phyloP scores from a whole-genome alignment of 2,113 vertebrate genomes.

The Monopterus albus region DNA sequence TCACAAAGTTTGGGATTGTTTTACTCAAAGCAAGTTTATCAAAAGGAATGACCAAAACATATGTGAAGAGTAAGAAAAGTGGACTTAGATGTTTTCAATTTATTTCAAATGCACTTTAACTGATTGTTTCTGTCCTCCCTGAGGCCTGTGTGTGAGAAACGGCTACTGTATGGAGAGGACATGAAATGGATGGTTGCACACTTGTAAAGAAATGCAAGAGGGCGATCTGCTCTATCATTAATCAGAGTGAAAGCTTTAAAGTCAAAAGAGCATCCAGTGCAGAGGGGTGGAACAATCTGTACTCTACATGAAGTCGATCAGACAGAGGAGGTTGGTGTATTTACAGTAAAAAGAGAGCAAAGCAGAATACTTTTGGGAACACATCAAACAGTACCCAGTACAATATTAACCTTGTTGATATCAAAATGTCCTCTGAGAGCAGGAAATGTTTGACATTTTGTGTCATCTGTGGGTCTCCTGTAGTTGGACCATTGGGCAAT shows the following conservation, averaged over 20 bases:
- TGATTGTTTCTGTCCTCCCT: constrained; percentile 46
- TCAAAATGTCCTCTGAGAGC: constrained; percentile 21
- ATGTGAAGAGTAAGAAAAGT: constrained; percentile 15
- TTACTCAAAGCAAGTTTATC: no score
- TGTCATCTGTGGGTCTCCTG: no score
- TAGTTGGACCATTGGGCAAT: constrained; percentile 35
- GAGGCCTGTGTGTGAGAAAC: constrained; percentile 31
- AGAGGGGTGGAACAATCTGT: constrained; percentile 55
- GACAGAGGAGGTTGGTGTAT: constrained; percentile 28
- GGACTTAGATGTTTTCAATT: constrained; percentile 13
- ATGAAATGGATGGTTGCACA: constrained; percentile 55
- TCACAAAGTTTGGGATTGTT: constrained; percentile 15
- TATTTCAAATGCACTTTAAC: constrained; percentile 35
- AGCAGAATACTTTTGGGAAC: constrained; percentile 42
- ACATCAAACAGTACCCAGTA: constrained; percentile 23
- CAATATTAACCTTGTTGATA: constrained; percentile 26
- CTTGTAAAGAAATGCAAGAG: constrained; percentile 20
- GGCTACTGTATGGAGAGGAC: constrained; percentile 16
- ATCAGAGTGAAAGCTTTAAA: constrained; percentile 66
- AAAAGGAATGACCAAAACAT: constrained; percentile 44
- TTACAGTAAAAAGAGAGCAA: constrained; percentile 31
- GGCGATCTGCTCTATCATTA: constrained; percentile 47
- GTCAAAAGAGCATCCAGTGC: constrained; percentile 36
- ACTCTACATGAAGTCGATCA: constrained; percentile 27
- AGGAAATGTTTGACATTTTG: constrained; percentile 3